These are phyloP conservation scores for Neopipo cinnamomea DNA, from an alignment of 2,113 vertebrate species.

Conservation along the genomic window DNA sequence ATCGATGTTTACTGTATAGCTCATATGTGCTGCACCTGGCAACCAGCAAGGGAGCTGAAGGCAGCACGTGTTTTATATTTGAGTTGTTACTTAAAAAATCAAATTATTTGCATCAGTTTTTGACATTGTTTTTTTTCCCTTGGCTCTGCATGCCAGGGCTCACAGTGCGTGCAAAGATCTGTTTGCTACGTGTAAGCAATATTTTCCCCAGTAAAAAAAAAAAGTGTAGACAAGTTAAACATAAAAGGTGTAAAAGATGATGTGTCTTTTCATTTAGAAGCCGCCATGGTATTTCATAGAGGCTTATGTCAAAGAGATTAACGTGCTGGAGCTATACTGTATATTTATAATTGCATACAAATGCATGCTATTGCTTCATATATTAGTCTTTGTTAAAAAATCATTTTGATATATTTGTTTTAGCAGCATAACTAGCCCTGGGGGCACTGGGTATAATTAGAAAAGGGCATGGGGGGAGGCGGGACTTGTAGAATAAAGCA, in stretches of 20 bases:
- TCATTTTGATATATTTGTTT: conserved; percentile 81
- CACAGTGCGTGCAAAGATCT: conserved; percentile 61
- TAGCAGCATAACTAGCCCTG: conserved; percentile 74
- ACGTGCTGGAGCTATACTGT: conserved; percentile 29
- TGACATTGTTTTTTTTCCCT: conserved; percentile 67
- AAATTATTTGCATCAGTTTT: conserved; percentile 68
- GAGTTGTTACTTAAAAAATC: conserved; percentile 67
- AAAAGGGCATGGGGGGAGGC: conserved; percentile 68
- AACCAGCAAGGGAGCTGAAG: conserved; percentile 60
- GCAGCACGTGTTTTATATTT: conserved; percentile 64
- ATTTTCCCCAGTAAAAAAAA: conserved; percentile 43
- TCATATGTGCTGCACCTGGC: conserved; percentile 66
- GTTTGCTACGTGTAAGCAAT: conserved; percentile 64
- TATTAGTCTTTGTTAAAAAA: conserved; percentile 72
- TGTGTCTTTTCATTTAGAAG: conserved; percentile 39
- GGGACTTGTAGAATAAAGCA: conserved; percentile 70
- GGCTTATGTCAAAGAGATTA: conserved; percentile 64
- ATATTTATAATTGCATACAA: conserved; percentile 56
- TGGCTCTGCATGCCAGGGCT: conserved; percentile 59
- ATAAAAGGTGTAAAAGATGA: conserved; percentile 67
- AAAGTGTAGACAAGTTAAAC: conserved; percentile 61
- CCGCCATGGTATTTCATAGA: conserved; percentile 18
- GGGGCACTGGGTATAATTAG: conserved; percentile 75
- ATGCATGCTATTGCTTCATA: conserved; percentile 65
- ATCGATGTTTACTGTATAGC: conserved; percentile 58